A percentile compares a stretch with the other conserved stretches of the same genome.
Evolutionary conservation across 2,113 vertebrate genomes (phyloP).

Genomic region (Lynx canadensis): DNA sequence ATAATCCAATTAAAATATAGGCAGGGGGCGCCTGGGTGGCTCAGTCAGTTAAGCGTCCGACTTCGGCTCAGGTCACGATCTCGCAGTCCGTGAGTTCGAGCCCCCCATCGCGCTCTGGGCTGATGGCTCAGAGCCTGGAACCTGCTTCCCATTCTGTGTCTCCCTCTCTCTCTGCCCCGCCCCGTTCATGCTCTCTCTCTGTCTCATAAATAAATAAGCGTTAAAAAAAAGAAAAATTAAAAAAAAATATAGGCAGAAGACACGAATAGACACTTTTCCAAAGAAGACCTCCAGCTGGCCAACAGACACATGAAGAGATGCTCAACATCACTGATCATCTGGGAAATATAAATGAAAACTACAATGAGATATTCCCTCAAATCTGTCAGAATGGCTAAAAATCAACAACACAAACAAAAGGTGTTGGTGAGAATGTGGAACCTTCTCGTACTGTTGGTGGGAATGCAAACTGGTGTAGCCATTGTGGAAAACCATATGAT

Average conservation of each 20-base stretch:
- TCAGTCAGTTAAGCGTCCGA: too few relatives aligned
- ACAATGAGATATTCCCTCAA: background rate
- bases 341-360: background rate
- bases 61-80: too few relatives aligned
- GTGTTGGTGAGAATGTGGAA: background rate
- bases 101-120: too few relatives aligned
- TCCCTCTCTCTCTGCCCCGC: too few relatives aligned
- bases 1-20: background rate
- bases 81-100: too few relatives aligned
- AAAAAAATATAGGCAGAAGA: background rate
- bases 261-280: background rate
- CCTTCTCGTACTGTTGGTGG: background rate
- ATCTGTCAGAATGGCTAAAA: background rate
- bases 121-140: too few relatives aligned
- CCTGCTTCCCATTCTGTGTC: too few relatives aligned
- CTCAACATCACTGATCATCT: background rate
- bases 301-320: background rate
- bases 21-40: background rate
- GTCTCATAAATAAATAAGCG: too few relatives aligned
- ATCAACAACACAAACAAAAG: background rate
- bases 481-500: background rate
- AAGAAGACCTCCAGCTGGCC: background rate
- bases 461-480: background rate
- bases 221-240: too few relatives aligned
- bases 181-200: too few relatives aligned